A percentile compares a stretch with the other conserved stretches of the same genome.
Conservation (phyloP, 2,797 vertebrate species). For the Halcyon badia region DNA sequence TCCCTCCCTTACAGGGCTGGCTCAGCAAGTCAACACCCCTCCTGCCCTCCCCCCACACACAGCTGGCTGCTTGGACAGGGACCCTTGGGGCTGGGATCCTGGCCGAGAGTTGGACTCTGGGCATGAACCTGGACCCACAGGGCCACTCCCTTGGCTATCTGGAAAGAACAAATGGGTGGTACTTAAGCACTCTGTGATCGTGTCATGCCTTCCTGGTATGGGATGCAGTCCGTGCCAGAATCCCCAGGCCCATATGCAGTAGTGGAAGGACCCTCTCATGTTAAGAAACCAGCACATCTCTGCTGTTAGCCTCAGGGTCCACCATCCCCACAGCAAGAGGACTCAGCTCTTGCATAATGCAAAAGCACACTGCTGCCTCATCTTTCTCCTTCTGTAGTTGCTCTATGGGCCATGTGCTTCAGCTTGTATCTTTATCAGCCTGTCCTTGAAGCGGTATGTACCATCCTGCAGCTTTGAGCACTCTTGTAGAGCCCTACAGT, state of each 20-base stretch:
- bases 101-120: background rate
- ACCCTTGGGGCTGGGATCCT: background rate
- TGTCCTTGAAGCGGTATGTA: background rate
- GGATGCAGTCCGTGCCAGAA: background rate
- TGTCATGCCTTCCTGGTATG: background rate
- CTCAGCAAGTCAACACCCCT: background rate
- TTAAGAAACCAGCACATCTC: background rate
- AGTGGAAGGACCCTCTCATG: background rate
- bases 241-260: background rate
- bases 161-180: background rate
- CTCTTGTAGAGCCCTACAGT: background rate
- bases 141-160: background rate
- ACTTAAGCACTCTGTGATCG: background rate
- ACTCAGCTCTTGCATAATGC: background rate
- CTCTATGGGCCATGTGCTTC: background rate
- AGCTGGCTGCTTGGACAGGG: background rate
- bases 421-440: background rate
- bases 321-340: background rate
- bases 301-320: background rate
- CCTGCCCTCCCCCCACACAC: accelerated
- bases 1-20: background rate
- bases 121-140: background rate
- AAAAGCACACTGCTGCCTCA: background rate
- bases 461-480: background rate
- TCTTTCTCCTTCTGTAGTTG: background rate